Evolutionary conservation across 2,797 vertebrate genomes (phyloP), one percentile per base, ranked within the genome.

Genomic region (Crocodylus rhombifer): DNA sequence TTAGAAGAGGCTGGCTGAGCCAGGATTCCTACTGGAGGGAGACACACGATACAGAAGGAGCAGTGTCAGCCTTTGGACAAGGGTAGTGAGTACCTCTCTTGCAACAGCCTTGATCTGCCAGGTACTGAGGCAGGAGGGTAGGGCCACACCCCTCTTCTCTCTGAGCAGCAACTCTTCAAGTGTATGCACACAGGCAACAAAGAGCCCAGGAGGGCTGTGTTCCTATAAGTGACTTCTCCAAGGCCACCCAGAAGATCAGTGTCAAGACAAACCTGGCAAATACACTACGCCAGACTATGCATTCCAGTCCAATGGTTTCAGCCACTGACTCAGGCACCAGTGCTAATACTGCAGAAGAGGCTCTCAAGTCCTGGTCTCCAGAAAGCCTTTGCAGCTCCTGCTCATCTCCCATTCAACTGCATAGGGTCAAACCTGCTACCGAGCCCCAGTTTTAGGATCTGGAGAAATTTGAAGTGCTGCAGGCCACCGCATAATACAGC

Each of bases 361-460:
- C 20, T 90, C 87, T 75, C 2, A 0, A 61, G 82, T 82, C 76
- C 73, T 61, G 82, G 11, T 17, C 26, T 82, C 63, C n/a, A 17
- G 51, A 33, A 51, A n/a, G 20, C 21, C 30, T 89, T 73, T 65
- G 1, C 67, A 21, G 33, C 36, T 84, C n/a, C 71, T 86, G 42
- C 56, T 16, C 21, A 21, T 61, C 71, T 87, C 89, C 42, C 67
- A 91, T 87, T 86, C 80, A 92, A 83, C 67, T 56, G 4, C 26
- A 69, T 2, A 3, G 82, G 25, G 63, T 73, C 0, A 61, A 63
- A 58, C 67, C 33, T 86, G 63, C 82, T 88, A 88, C 86, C 91
- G 76, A 89, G 26, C 56, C 42, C 55, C 11, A 30, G 26, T 69
- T 2, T 30, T 30, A 30, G 64, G 64, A 10, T 30, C n/a, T 23